Conservation (phyloP, 2,797 vertebrate species). For the Hylomyscus alleni region DNA sequence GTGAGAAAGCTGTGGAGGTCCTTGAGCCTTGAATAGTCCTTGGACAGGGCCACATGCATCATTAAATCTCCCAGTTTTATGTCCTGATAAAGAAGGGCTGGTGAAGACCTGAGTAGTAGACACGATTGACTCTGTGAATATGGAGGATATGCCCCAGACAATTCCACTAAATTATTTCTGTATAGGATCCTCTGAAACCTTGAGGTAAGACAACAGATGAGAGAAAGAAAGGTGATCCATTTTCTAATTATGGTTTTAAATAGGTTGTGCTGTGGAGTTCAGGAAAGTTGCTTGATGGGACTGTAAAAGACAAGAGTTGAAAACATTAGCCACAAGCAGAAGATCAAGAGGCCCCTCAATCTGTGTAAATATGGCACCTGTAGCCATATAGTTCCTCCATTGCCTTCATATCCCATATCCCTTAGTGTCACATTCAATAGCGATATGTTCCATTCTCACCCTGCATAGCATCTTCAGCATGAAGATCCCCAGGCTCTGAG, state of each 20-base stretch:
- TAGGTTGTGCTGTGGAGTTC: not conserved
- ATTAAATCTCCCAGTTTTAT: not conserved
- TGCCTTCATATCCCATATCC: not conserved
- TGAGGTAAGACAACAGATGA: not conserved
- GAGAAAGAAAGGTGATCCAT: not conserved
- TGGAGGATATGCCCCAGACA: not conserved
- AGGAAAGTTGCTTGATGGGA: no score
- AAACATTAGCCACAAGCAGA: no score
- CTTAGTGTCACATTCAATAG: not conserved
- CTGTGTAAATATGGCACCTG: no score
- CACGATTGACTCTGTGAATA: not conserved
- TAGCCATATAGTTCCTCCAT: accelerated
- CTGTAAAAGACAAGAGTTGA: no score
- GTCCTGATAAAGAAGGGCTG: not conserved
- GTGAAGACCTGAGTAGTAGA: not conserved
- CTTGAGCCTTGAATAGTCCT: not conserved
- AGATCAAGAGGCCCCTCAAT: no score
- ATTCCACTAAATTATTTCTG: not conserved
- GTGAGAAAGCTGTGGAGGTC: no score
- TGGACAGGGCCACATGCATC: not conserved
- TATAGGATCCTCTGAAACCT: not conserved
- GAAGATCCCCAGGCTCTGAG: not conserved
- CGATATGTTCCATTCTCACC: not conserved
- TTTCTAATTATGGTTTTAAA: not conserved
- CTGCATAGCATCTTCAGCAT: no score